These are phyloP conservation scores for Ornithoptera priamus DNA, from an alignment of 2,888 invertebrate genomes.

Conservation along the genomic window DNA sequence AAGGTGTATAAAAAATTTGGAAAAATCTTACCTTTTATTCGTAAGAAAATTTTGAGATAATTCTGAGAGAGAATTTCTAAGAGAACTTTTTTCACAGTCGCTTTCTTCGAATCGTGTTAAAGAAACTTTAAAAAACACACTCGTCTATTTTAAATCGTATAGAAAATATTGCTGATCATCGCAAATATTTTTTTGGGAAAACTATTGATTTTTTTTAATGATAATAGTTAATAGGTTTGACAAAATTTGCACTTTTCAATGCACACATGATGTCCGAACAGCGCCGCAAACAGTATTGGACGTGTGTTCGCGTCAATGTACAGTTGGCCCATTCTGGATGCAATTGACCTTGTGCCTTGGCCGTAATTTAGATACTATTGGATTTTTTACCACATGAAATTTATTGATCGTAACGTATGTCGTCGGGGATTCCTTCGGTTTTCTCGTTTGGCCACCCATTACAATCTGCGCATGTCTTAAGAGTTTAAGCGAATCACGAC, in stretches of 20 bases:
- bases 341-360: constrained; percentile 51
- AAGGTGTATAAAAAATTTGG: background rate
- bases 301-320: constrained; percentile 51
- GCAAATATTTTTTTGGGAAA: background rate
- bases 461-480: too few species aligned
- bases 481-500: too few species aligned
- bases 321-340: constrained; percentile 40
- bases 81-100: background rate
- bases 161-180: background rate
- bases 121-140: background rate
- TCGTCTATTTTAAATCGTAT: background rate
- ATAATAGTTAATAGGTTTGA: background rate
- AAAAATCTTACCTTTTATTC: background rate
- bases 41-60: background rate
- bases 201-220: background rate
- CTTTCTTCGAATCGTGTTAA: background rate
- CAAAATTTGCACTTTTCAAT: constrained; percentile 23
- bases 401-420: background rate
- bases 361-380: constrained; percentile 38
- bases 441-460: too few species aligned
- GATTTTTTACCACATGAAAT: constrained; percentile 2
- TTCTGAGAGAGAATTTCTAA: background rate
- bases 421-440: too few species aligned
- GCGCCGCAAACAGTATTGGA: constrained; percentile 44
- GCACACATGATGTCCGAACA: constrained; percentile 43